phyloP scores from a whole-genome alignment of 2,113 vertebrate genomes.

The Ameiurus melas region DNA sequence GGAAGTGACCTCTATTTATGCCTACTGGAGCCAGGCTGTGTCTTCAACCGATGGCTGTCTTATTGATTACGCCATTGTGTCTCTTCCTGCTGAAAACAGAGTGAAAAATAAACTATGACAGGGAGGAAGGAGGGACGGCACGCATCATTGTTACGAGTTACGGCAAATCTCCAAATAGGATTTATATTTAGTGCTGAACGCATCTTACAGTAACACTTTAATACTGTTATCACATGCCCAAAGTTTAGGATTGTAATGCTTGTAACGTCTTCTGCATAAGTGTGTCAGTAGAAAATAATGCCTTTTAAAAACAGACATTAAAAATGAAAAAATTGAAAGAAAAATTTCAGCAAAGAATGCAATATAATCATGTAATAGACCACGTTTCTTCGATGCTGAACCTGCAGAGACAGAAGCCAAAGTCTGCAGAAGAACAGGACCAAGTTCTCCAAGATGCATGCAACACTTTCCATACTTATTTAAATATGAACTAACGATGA shows the following conservation, averaged over 20 bases:
- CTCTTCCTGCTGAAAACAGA: conserved; percentile 33
- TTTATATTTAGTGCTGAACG: not conserved
- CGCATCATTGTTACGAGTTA: conserved; percentile 15
- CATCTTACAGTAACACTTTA: not conserved
- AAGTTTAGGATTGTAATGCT: not conserved
- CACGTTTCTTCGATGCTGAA: not conserved
- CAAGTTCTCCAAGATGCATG: not conserved
- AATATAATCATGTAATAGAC: not conserved
- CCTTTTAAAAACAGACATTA: not conserved
- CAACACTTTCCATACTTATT: no score
- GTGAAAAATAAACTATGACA: conserved; percentile 35
- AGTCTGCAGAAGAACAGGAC: not conserved
- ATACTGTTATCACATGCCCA: not conserved
- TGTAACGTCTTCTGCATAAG: not conserved
- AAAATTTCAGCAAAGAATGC: not conserved
- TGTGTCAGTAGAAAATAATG: not conserved
- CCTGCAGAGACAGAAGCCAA: not conserved
- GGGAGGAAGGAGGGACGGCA: conserved; percentile 10
- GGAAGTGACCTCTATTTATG: conserved; percentile 46
- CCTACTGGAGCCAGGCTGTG: conserved; percentile 24
- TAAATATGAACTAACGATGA: no score
- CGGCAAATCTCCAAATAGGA: not conserved
- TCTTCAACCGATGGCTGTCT: conserved; percentile 18
- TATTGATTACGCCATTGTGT: conserved; percentile 53
- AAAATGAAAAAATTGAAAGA: not conserved